Evolutionary conservation across 2,113 vertebrate genomes (phyloP).

Genomic region (Sardina pilchardus): DNA sequence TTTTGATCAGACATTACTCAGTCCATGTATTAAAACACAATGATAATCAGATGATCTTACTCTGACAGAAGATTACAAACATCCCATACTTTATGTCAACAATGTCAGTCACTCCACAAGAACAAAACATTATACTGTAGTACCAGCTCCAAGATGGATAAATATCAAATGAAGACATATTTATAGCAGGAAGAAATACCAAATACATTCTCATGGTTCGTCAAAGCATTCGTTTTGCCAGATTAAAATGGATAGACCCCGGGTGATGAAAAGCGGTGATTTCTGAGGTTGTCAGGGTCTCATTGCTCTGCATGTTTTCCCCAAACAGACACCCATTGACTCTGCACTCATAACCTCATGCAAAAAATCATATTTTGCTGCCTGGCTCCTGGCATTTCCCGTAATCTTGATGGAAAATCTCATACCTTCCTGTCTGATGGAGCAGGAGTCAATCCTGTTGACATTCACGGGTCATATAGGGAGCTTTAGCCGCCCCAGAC

Average conservation of each 20-base stretch:
- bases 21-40: background rate
- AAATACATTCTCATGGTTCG: background rate
- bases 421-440: background rate
- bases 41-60: no score
- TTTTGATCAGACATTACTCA: background rate
- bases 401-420: slow-evolving; percentile 45
- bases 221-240: background rate
- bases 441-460: slow-evolving; percentile 5
- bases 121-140: background rate
- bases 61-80: no score
- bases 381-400: background rate
- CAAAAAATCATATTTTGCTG: background rate
- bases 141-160: background rate
- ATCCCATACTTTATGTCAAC: no score
- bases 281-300: background rate
- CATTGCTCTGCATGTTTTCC: background rate
- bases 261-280: background rate
- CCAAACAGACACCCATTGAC: background rate
- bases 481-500: background rate
- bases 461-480: background rate
- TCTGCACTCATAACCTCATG: background rate
- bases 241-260: background rate
- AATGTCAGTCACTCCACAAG: no score
- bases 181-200: background rate
- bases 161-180: background rate